A percentile compares a stretch with the other conserved stretches of the same genome.
Evolutionary conservation across 2,113 vertebrate species (phyloP).

Genomic region (Trochalopteron elliotii): DNA sequence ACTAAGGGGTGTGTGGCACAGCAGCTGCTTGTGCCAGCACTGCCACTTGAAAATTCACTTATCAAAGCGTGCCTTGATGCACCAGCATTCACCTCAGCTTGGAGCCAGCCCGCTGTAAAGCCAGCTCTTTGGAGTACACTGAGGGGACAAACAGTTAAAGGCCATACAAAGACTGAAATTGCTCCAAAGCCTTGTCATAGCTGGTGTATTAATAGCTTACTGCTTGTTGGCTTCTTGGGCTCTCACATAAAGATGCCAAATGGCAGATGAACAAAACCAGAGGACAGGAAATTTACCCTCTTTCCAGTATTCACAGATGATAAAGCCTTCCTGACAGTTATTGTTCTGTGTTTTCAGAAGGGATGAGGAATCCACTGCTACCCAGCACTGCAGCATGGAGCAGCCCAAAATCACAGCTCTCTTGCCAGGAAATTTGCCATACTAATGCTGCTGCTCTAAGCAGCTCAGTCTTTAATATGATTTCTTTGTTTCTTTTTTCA

Average conservation of each 20-base stretch:
- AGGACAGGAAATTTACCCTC: background rate
- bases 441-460: conserved; percentile 12
- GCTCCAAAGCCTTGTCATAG: background rate
- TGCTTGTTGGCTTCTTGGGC: background rate
- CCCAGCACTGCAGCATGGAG: background rate
- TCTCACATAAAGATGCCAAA: background rate
- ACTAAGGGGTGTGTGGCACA: background rate
- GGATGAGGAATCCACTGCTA: background rate
- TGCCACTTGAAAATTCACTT: background rate
- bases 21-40: background rate
- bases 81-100: background rate
- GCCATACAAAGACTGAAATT: background rate
- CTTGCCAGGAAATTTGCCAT: conserved; percentile 13
- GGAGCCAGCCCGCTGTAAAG: background rate
- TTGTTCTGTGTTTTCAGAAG: background rate
- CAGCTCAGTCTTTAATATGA: background rate
- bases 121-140: background rate
- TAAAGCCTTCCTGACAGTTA: conserved; percentile 14
- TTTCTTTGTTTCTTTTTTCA: conserved; percentile 41
- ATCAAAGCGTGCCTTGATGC: background rate
- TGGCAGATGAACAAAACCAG: background rate
- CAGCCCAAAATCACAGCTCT: background rate
- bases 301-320: background rate
- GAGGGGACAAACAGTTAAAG: background rate
- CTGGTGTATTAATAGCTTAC: background rate